These are phyloP conservation scores for Sebastes steindachneri DNA, from an alignment of 2,797 vertebrate genomes.

Conservation along the genomic window DNA sequence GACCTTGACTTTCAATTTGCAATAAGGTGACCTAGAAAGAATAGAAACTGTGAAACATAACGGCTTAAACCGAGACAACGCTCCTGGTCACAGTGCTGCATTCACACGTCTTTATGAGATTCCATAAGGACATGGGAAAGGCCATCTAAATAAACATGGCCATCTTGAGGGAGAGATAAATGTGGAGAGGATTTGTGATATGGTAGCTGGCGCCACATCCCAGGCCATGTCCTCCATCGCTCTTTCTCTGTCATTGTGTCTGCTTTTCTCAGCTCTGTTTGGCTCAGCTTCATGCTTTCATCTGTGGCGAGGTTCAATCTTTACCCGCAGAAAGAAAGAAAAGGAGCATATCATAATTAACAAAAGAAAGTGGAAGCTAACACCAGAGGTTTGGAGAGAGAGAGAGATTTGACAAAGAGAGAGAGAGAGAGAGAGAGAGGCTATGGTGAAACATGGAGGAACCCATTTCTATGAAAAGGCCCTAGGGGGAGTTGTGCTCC, in stretches of 20 bases:
- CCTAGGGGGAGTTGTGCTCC: conserved; percentile 87
- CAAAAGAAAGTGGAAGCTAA: conserved; percentile 52
- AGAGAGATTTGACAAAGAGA: conserved; percentile 27
- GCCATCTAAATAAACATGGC: conserved; percentile 46
- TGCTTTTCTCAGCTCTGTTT: conserved; percentile 38
- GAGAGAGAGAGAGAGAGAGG: conserved; percentile 27
- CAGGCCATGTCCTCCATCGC: conserved; percentile 9
- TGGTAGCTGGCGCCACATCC: conserved; percentile 26
- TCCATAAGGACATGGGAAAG: conserved; percentile 47
- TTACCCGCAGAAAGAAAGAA: conserved; percentile 48
- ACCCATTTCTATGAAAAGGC: conserved; percentile 84
- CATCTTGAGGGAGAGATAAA: conserved; percentile 44
- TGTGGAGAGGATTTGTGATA: conserved; percentile 48
- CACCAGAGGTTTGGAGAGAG: conserved; percentile 50
- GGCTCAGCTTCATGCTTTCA: conserved; percentile 38
- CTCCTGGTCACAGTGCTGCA: conserved; percentile 8
- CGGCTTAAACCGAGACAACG: conserved; percentile 10
- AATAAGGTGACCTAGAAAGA: conserved; percentile 34
- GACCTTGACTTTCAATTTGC: conserved; percentile 44
- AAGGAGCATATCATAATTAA: conserved; percentile 65
- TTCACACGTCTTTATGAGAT: conserved; percentile 55
- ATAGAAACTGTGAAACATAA: conserved; percentile 19
- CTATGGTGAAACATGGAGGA: conserved; percentile 75
- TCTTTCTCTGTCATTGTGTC: conserved; percentile 33
- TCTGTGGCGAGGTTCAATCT: conserved; percentile 55